phyloP scores from a whole-genome alignment of 2,797 vertebrate species.

The Chaunax sp. region DNA sequence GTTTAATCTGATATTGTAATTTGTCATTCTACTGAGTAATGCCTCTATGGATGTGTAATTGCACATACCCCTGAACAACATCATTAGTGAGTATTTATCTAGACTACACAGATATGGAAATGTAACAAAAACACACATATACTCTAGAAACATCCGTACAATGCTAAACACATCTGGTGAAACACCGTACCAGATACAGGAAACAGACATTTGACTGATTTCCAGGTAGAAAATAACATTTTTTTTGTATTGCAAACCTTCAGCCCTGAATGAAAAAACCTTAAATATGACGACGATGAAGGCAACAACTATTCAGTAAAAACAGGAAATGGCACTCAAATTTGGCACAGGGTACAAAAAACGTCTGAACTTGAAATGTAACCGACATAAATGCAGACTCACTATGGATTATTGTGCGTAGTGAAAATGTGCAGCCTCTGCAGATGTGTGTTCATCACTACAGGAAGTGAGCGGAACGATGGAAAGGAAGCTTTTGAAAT shows the following conservation, averaged over 20 bases:
- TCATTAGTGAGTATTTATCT: conserved; percentile 52
- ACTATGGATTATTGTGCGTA: conserved; percentile 36
- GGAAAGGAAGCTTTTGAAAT: conserved; percentile 65
- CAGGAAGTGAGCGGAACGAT: conserved; percentile 47
- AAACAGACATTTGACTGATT: conserved; percentile 48
- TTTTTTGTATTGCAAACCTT: conserved; percentile 65
- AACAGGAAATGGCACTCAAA: conserved; percentile 62
- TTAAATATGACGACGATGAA: conserved; percentile 23
- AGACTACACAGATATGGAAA: conserved; percentile 62
- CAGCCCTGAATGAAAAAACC: conserved; percentile 42
- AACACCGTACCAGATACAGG: conserved; percentile 59
- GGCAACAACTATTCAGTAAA: conserved; percentile 39
- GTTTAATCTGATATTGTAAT: conserved; percentile 72
- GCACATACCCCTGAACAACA: conserved; percentile 79
- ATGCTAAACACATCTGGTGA: conserved; percentile 58
- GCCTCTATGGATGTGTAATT: conserved; percentile 72
- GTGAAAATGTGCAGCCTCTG: conserved; percentile 31
- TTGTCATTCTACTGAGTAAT: conserved; percentile 67
- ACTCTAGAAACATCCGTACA: conserved; percentile 60
- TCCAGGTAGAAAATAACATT: conserved; percentile 65
- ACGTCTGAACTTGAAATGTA: conserved; percentile 35
- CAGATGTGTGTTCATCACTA: conserved; percentile 33
- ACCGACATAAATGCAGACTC: conserved; percentile 41
- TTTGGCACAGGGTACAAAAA: conserved; percentile 77
- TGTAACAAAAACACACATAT: conserved; percentile 66